These are phyloP conservation scores for Champsocephalus gunnari DNA, from an alignment of 2,797 vertebrate genomes.

Conservation along the genomic window DNA sequence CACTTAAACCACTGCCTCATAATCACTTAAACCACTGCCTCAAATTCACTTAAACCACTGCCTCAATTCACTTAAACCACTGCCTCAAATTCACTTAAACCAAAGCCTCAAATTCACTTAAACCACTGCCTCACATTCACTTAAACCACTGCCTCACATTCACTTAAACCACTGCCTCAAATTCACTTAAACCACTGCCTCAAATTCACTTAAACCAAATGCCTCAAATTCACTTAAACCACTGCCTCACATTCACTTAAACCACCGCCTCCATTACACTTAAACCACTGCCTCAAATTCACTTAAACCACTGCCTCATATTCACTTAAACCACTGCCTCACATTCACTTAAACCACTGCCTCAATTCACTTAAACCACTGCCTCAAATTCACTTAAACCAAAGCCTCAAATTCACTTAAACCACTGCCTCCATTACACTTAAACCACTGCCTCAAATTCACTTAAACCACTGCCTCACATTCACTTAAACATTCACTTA, in stretches of 20 bases:
- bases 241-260: too few relatives aligned
- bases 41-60: background rate
- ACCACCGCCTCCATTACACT: too few relatives aligned
- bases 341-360: background rate
- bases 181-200: conserved; percentile 2
- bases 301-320: too few relatives aligned
- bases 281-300: too few relatives aligned
- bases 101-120: conserved; percentile 23
- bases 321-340: conserved; percentile 44
- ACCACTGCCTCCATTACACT: conserved; percentile 40
- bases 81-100: conserved; percentile 27
- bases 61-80: conserved; percentile 37
- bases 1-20: conserved; percentile 43
- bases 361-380: conserved; percentile 41
- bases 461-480: conserved; percentile 13
- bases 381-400: conserved; percentile 26
- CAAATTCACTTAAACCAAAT: background rate
- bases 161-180: conserved; percentile 42
- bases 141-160: conserved; percentile 21
- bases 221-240: too few relatives aligned
- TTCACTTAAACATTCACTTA: too few relatives aligned
- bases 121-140: conserved; percentile 28
- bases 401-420: background rate
- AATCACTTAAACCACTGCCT: background rate
- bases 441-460: too few relatives aligned